Base-by-base conservation (phyloP, 2,888 invertebrate species). In the Netelia melanura region DNA sequence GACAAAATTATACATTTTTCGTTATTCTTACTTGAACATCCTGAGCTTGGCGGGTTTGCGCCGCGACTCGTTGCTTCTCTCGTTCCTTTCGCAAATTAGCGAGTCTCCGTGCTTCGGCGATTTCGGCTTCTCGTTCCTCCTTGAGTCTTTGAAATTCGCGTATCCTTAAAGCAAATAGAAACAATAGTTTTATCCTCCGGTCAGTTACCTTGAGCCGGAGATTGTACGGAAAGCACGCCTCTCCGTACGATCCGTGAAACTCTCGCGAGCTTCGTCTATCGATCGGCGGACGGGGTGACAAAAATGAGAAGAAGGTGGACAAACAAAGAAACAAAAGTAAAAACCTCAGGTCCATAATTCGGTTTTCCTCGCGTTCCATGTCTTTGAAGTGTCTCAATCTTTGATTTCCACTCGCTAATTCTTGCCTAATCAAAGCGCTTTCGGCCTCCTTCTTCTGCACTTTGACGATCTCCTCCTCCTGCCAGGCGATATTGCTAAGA, bases 351-450 rank as follows among this genome's bases (percentile, higher is more conserved):
- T 96, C 95, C 90, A 95, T 95, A 80, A 96, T 95, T 83, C 95
- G 94, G 21, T 96, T 95, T 89, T 97, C 96, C 88, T 96, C 96
- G 82, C 95, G 94, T 89, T 96, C 96, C 44, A 96, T 92, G 78
- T 95, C 95, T 88, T 95, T 96, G 91, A 95, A 96, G 89, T 95
- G 95, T 21, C 95, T 94, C 1, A 96, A 93, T 86, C 96, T 95
- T 23, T 95, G 95, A 89, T 96, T 96, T 1, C 95, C 95, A 94
- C 91, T 91, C 5, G 90, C 90, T 23, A 94, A 87, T 68, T 93
- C 90, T 61, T 90, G 90, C n/a, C 92, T 88, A 21, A 90, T 87
- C 25, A 83, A 85, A 14, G 83, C 88, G 43, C 88, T 87, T 62
- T 92, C 90, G 1, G 84, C 83, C 71, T 91, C 90, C 72, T 91